Evolutionary conservation across 2,797 vertebrate species (phyloP).

Genomic region (Dicrostonyx torquatus): DNA sequence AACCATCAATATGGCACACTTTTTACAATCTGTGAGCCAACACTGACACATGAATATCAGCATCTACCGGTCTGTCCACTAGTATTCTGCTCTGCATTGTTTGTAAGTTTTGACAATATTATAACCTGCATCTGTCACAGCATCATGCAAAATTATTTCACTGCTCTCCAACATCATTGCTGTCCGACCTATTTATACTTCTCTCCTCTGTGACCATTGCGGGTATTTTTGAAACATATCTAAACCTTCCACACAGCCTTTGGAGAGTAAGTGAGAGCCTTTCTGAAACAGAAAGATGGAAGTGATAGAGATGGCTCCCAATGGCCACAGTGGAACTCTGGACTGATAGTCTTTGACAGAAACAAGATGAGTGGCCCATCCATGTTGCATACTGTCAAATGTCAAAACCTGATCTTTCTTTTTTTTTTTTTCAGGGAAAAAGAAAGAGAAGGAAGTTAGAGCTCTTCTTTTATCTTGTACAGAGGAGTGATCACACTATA

Average conservation of each 20-base stretch:
- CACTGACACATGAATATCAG: not conserved
- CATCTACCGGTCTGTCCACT: not conserved
- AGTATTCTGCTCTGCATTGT: not conserved
- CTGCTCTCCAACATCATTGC: not conserved
- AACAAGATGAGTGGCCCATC: not conserved
- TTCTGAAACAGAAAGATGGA: not conserved
- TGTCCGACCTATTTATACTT: not conserved
- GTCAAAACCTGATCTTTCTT: not conserved
- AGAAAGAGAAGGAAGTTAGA: not conserved
- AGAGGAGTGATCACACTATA: not conserved
- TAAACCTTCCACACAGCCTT: not conserved
- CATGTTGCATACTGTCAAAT: not conserved
- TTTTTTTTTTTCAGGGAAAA: not conserved
- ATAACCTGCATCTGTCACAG: not conserved
- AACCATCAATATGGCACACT: not conserved
- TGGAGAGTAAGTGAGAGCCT: not conserved
- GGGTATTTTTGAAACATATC: not conserved
- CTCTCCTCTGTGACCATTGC: not conserved
- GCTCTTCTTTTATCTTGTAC: not conserved
- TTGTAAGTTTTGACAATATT: not conserved
- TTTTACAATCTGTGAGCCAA: not conserved
- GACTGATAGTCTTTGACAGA: not conserved
- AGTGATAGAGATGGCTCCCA: not conserved
- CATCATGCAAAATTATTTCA: not conserved
- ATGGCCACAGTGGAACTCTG: not conserved